Evolutionary conservation across 35 echinoderm and acorn worm genomes (phyloP), one percentile per base, ranked within the genome.

Genomic region (Heliocidaris erythrogramma): DNA sequence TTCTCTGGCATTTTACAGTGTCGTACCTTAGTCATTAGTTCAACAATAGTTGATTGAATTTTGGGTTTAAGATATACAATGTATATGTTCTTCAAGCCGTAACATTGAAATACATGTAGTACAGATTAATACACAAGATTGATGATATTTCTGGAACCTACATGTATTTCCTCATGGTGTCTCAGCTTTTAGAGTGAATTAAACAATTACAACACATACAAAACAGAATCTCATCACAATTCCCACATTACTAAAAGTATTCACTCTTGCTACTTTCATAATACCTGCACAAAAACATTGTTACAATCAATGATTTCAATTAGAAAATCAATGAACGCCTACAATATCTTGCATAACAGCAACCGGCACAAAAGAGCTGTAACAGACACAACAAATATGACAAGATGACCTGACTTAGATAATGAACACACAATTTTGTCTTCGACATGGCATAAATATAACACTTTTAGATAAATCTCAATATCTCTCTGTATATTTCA

Each of bases 401-500:
- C 61, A 71, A 71, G 17, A 27, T n/a, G 7, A 78, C 65, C 27
- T 0, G 18, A 78, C 21, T 78, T 78, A 78, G 21, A 78, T 27
- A 78, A 27, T 21, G 27, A 78, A 78, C 65, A 78, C 65, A 78
- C 65, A n/a, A 78, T 78, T 56, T 27, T 78, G 65, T 78, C 65
- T 78, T 78, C 7, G 65, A 78, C 65, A 78, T 56, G 52, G 52
- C 52, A 78, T 78, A 78, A 78, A 78, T 78, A 78, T n/a, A 78
- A 78, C 65, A 78, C 65, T 78, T 6, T 78, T n/a, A 2, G 24
- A 78, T 78, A n/a, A 24, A 78, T 78, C 65, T 27, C 27, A 27
- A 78, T 27, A 78, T 78, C 65, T 78, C 65, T 78, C 65, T 78
- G 65, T 78, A 78, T 78, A 78, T 78, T 78, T 78, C 65, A 78